A percentile compares a stretch with the other conserved stretches of the same genome.
Conservation (phyloP, 2,888 invertebrate species). For the Stegana nigrithorax region DNA sequence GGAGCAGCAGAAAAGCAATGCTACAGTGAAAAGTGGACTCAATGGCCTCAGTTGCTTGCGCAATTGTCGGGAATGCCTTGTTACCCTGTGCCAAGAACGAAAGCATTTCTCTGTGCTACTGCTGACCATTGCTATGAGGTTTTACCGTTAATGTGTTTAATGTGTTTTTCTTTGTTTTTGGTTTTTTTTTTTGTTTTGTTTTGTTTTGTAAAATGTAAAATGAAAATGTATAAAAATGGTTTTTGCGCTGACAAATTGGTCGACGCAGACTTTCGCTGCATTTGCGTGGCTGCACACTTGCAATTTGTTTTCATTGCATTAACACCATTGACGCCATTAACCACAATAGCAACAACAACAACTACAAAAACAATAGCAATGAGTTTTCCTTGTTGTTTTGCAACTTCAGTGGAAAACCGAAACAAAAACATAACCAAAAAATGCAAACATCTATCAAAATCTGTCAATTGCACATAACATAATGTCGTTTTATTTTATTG, state of each 20-base stretch:
- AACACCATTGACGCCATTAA: slow-evolving; percentile 1
- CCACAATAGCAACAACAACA: slow-evolving; percentile 15
- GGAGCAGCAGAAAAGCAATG: too few relatives aligned
- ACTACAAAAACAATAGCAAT: slow-evolving; percentile 22
- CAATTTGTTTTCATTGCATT: slow-evolving; percentile 8
- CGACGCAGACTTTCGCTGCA: slow-evolving; percentile 6
- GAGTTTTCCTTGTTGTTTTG: slow-evolving; percentile 16
- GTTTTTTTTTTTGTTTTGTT: too few relatives aligned
- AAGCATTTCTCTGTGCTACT: too few relatives aligned
- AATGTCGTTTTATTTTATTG: neutral
- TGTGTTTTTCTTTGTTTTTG: too few relatives aligned
- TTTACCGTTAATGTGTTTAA: too few relatives aligned
- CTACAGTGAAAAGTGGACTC: too few relatives aligned
- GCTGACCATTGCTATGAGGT: too few relatives aligned
- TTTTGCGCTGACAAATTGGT: slow-evolving; percentile 5
- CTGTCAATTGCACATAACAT: slow-evolving; percentile 48
- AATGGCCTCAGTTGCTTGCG: too few relatives aligned
- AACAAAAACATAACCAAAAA: neutral
- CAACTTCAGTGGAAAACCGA: neutral
- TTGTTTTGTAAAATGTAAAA: too few relatives aligned
- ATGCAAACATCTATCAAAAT: slow-evolving; percentile 53
- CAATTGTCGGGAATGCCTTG: too few relatives aligned
- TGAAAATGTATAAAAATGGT: slow-evolving; percentile 7
- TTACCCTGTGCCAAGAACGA: too few relatives aligned
- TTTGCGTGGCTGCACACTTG: neutral